Evolutionary conservation across 2,113 vertebrate genomes (phyloP), one percentile per base, ranked within the genome.

Genomic region (Aptenodytes patagonicus): DNA sequence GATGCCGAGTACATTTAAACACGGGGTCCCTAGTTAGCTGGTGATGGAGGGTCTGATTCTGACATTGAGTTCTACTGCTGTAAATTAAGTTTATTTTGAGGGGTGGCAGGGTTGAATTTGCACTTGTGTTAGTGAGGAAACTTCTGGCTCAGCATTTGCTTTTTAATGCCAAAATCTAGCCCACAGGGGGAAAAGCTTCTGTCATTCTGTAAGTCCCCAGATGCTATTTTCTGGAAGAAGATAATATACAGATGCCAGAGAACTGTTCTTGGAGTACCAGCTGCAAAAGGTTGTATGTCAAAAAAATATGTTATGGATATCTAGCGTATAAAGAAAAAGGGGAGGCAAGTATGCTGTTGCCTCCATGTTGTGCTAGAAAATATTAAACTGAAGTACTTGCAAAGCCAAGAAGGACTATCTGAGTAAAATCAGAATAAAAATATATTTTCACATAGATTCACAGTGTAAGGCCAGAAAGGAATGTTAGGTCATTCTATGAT

Each of bases 101-200:
- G 60, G 9, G 24, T 85, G 34, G 40, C 58, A 77, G 66, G 32
- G 12, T 87, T 79, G 91, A 81, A 89, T 91, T 91, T 94, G 49
- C 34, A 16, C 13, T 85, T 79, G 17, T 34, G 58, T 79, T 89
- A 80, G 54, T 25, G 64, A 73, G n/a, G 66, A 61, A 83, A 52
- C 58, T 84, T 94, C 80, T 95, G 93, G 66, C 83, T 92, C 73
- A 83, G 29, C 3, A 3, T 72, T 87, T 95, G 28, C 20, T 80
- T 89, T 94, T 81, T 75, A 62, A 75, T 89, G 89, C 86, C 83
- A 96, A 92, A 84, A 89, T 78, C 31, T 61, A 78, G 44, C 19
- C 57, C 47, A 22, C 44, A 16, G 20, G 5, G 7, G 60, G 24
- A 64, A 84, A 81, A 78, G 36, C 25, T 73, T 62, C 38, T 92